Conservation (phyloP, 2,888 invertebrate species). For the Mythimna lalbum region DNA sequence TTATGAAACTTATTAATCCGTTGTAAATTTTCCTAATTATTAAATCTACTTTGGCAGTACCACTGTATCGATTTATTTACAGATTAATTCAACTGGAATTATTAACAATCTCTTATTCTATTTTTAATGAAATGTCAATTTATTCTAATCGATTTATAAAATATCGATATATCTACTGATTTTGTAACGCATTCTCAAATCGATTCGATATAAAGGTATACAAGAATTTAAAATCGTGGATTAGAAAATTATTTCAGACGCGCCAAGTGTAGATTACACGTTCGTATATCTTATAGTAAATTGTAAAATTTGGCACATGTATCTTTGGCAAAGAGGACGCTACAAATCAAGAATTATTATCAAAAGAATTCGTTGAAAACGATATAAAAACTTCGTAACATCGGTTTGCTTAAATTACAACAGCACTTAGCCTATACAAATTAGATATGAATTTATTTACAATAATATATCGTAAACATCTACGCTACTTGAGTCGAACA, state of each 20-base stretch:
- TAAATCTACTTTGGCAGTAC: constrained; percentile 61
- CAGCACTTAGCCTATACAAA: constrained; percentile 59
- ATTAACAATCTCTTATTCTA: constrained; percentile 60
- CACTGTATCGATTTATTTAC: constrained; percentile 59
- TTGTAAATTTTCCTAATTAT: constrained; percentile 57
- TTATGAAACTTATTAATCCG: constrained; percentile 30
- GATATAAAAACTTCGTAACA: constrained; percentile 40
- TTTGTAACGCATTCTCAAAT: constrained; percentile 51
- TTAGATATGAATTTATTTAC: constrained; percentile 73
- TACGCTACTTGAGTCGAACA: constrained; percentile 59
- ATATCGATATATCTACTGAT: constrained; percentile 63
- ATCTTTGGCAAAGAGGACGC: constrained; percentile 55
- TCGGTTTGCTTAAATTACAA: constrained; percentile 56
- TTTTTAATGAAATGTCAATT: constrained; percentile 62
- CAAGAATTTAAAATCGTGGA: constrained; percentile 33
- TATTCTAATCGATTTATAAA: constrained; percentile 67
- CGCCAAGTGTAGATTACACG: constrained; percentile 14
- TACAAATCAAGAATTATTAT: constrained; percentile 49
- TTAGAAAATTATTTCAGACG: constrained; percentile 43
- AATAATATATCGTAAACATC: constrained; percentile 62
- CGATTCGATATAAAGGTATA: constrained; percentile 44
- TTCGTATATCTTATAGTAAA: constrained; percentile 36
- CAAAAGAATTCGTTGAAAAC: constrained; percentile 48
- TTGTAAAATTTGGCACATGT: constrained; percentile 65
- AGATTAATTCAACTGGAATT: constrained; percentile 57